Conservation (phyloP, 2,797 vertebrate species). For the Anomalospiza imberbis region DNA sequence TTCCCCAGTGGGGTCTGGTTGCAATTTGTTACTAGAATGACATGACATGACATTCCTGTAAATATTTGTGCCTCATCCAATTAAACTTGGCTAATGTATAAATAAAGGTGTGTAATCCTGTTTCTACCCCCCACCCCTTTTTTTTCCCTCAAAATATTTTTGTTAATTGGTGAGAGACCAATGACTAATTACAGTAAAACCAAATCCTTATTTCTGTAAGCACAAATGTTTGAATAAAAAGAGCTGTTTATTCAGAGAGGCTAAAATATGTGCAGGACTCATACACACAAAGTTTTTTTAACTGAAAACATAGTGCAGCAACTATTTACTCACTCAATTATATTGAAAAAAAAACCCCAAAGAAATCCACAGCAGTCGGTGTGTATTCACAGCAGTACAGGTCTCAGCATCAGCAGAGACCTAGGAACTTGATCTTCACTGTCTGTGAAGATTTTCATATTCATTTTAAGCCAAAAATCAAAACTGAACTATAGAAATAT, state of each 20-base stretch:
- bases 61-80: not conserved
- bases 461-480: not conserved
- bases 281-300: not conserved
- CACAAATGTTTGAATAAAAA: not conserved
- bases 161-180: not conserved
- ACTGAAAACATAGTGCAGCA: not conserved
- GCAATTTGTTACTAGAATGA: not conserved
- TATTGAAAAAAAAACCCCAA: not conserved
- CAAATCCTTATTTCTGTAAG: not conserved
- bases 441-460: not conserved
- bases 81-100: not conserved
- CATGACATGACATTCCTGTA: not conserved
- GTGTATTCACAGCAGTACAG: not conserved
- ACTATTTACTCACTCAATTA: not conserved
- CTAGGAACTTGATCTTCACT: not conserved
- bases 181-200: not conserved
- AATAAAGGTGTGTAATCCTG: not conserved
- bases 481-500: not conserved
- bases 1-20: not conserved
- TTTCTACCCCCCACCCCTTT: accelerated
- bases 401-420: not conserved
- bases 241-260: not conserved
- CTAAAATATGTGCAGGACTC: not conserved
- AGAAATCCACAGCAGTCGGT: not conserved
- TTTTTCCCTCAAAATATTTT: not conserved